Evolutionary conservation across 2,113 vertebrate species (phyloP).

Genomic region (Scalopus aquaticus): DNA sequence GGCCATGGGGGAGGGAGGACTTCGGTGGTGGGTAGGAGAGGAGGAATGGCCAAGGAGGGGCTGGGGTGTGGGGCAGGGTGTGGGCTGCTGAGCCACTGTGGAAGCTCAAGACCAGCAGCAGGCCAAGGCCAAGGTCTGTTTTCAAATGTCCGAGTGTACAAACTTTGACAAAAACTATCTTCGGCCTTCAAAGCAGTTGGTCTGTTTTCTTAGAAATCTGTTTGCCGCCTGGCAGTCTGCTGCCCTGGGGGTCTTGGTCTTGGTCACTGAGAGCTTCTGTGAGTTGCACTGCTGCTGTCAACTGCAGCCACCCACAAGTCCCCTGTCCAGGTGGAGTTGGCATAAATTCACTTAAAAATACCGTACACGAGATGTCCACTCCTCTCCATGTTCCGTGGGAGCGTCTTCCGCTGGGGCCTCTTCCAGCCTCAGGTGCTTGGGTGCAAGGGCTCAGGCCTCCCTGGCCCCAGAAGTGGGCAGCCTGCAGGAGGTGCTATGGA

Average conservation of each 20-base stretch:
- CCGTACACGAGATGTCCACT: too few species aligned
- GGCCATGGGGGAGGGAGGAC: neutral
- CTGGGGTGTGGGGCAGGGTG: neutral
- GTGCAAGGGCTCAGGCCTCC: neutral
- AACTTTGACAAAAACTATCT: slow-evolving; percentile 87
- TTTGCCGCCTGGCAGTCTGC: slow-evolving; percentile 84
- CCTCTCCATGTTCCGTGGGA: neutral
- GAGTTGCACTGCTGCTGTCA: slow-evolving; percentile 97
- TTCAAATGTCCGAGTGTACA: slow-evolving; percentile 92
- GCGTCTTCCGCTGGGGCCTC: neutral
- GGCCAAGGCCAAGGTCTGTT: slow-evolving; percentile 69
- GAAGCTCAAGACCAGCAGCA: too few species aligned
- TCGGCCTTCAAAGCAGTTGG: slow-evolving; percentile 85
- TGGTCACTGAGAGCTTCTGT: slow-evolving; percentile 95
- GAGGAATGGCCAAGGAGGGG: too few species aligned
- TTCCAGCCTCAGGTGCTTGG: neutral
- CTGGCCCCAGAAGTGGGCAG: neutral
- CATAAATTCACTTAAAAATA: slow-evolving; percentile 91
- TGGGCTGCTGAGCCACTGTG: neutral
- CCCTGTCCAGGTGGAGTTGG: slow-evolving; percentile 95
- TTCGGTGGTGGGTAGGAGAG: neutral
- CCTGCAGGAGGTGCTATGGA: too few species aligned
- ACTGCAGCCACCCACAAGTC: slow-evolving; percentile 98
- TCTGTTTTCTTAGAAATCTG: slow-evolving; percentile 74
- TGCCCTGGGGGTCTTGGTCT: slow-evolving; percentile 83